These are phyloP conservation scores for Peucedramus taeniatus DNA, from an alignment of 2,113 vertebrate species.

Conservation along the genomic window DNA sequence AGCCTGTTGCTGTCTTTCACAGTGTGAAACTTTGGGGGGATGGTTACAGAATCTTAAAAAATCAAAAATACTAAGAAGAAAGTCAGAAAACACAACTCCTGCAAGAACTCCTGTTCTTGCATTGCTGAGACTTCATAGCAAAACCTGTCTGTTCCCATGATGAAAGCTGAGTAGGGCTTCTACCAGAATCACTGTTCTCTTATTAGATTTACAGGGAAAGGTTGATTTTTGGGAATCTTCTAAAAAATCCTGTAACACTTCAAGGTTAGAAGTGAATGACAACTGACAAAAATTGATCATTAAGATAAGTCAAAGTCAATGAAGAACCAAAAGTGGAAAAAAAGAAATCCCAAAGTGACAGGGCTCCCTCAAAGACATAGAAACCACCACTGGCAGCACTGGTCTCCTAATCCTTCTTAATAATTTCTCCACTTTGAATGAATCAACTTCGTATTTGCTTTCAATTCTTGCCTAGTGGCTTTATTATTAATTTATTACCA, in stretches of 20 bases:
- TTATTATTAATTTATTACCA: constrained; percentile 8
- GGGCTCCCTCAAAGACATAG: not conserved
- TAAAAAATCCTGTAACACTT: not conserved
- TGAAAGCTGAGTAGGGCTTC: not conserved
- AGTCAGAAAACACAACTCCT: not conserved
- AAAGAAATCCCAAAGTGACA: not conserved
- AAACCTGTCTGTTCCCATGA: accelerated
- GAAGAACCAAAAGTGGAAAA: not conserved
- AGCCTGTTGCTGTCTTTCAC: not conserved
- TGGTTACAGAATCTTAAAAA: not conserved
- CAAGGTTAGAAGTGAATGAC: not conserved
- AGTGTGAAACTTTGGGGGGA: not conserved
- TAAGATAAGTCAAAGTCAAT: not conserved
- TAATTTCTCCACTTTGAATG: not conserved
- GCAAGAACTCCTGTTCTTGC: not conserved
- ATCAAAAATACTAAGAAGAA: not conserved
- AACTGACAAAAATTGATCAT: not conserved
- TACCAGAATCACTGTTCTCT: not conserved
- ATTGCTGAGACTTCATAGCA: not conserved
- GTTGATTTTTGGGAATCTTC: not conserved
- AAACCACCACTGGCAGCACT: not conserved
- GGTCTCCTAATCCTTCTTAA: not conserved
- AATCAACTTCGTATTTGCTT: not conserved
- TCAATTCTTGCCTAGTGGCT: not conserved
- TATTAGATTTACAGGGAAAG: not conserved